These are phyloP conservation scores for Sciurus vulgaris DNA, from an alignment of 2,797 vertebrate genomes.

Conservation along the genomic window DNA sequence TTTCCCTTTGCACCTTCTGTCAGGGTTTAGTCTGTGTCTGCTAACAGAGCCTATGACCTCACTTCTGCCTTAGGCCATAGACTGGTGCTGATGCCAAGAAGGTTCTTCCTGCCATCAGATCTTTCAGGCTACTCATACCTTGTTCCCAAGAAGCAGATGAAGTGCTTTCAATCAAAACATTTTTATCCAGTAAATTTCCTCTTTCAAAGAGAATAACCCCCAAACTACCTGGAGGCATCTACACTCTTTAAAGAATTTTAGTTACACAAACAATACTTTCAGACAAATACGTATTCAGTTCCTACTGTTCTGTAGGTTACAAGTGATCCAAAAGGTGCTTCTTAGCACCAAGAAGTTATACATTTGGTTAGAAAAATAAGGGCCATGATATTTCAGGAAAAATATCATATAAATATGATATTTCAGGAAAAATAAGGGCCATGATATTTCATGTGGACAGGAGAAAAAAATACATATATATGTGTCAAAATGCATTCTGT, in stretches of 20 bases:
- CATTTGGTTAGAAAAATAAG: neutral
- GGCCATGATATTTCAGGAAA: neutral
- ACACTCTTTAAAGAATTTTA: neutral
- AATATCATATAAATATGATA: neutral
- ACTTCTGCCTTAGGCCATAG: neutral
- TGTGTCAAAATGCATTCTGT: too few species aligned
- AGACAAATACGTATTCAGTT: neutral
- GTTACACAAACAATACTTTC: constrained; percentile 1
- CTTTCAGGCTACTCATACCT: neutral
- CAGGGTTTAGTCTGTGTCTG: neutral
- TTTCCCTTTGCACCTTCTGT: neutral
- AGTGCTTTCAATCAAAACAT: neutral
- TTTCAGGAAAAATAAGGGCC: neutral
- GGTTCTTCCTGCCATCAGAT: neutral
- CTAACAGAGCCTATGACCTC: neutral
- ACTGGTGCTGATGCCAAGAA: neutral
- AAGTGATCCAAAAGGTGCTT: neutral
- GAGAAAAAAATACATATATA: neutral
- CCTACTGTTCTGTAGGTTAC: neutral
- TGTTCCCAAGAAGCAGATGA: neutral
- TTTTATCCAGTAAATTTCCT: neutral
- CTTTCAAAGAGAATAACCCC: neutral
- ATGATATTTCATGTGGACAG: neutral
- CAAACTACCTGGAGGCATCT: neutral
- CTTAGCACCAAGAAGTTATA: neutral